Evolutionary conservation across 2,888 invertebrate species (phyloP).

Genomic region (Ophion ventricosus): DNA sequence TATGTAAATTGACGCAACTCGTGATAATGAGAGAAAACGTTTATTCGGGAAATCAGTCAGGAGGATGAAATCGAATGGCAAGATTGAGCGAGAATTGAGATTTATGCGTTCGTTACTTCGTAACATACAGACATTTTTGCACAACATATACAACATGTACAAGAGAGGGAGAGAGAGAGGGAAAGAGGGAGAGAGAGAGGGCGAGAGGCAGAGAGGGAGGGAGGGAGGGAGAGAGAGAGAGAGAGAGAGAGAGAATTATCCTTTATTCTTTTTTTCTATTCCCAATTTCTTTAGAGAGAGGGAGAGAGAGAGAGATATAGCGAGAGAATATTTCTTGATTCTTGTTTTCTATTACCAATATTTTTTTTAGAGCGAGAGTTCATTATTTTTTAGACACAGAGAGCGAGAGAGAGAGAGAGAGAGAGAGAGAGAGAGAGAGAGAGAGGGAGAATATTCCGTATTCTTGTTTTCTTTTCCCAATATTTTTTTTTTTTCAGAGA

Average conservation of each 20-base stretch:
- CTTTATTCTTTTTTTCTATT: too few species aligned
- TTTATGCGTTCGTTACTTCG: conserved; percentile 4
- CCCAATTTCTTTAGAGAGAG: too few species aligned
- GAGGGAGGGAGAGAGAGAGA: neutral
- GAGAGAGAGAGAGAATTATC: neutral
- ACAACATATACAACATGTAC: too few species aligned
- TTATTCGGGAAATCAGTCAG: conserved; percentile 7
- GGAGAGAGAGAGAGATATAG: neutral
- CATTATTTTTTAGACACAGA: too few species aligned
- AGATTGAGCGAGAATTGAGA: conserved; percentile 17
- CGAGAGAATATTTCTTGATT: too few species aligned
- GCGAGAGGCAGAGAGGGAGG: neutral
- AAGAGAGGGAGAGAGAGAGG: too few species aligned
- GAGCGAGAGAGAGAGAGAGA: conserved; percentile 3
- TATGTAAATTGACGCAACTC: neutral
- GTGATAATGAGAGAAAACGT: conserved; percentile 25
- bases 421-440: neutral
- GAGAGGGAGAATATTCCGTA: neutral
- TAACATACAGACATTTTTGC: too few species aligned
- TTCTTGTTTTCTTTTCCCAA: neutral
- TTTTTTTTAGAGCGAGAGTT: too few species aligned
- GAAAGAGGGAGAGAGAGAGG: neutral
- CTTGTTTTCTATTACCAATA: too few species aligned
- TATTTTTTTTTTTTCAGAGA: neutral
- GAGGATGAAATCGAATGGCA: conserved; percentile 17